phyloP scores from a whole-genome alignment of 1,140 invertebrate species.

The Macrosteles quadrilineatus region DNA sequence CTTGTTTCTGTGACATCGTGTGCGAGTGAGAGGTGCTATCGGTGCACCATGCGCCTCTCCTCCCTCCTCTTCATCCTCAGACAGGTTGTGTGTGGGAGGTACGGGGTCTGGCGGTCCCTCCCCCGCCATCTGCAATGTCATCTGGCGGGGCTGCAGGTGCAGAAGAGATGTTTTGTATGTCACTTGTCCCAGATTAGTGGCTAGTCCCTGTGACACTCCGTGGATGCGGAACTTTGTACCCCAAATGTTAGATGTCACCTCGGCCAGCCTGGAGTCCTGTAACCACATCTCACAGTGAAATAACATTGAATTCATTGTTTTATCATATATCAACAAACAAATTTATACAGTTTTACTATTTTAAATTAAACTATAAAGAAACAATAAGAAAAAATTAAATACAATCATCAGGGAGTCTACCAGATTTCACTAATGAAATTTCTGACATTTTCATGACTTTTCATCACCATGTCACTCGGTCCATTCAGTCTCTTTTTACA shows the following conservation, averaged over 20 bases:
- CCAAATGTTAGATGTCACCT: slow-evolving; percentile 99
- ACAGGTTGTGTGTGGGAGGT: slow-evolving; percentile 6
- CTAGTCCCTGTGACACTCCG: slow-evolving; percentile 81
- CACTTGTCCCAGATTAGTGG: slow-evolving; percentile 90
- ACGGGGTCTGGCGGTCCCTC: slow-evolving; percentile 48
- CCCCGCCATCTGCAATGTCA: slow-evolving; percentile 84
- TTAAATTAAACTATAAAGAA: too few relatives aligned
- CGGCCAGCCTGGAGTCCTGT: slow-evolving; percentile 80
- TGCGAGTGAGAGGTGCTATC: slow-evolving; percentile 37
- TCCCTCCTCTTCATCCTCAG: slow-evolving; percentile 39
- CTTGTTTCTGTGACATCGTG: slow-evolving; percentile 33
- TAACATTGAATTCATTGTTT: too few relatives aligned
- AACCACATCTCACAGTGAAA: too few relatives aligned
- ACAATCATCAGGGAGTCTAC: too few relatives aligned
- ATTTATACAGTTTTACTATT: too few relatives aligned
- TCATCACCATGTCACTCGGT: too few relatives aligned
- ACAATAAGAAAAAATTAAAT: too few relatives aligned
- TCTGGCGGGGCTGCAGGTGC: slow-evolving; percentile 96
- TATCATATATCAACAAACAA: too few relatives aligned
- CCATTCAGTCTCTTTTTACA: too few relatives aligned
- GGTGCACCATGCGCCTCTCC: slow-evolving; percentile 18
- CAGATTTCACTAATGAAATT: too few relatives aligned
- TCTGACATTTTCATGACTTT: too few relatives aligned
- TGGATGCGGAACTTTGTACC: slow-evolving; percentile 98
- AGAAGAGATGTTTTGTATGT: slow-evolving; percentile 96